phyloP scores from a whole-genome alignment of 35 echinoderm and acorn worm genomes.

The Patiria miniata region DNA sequence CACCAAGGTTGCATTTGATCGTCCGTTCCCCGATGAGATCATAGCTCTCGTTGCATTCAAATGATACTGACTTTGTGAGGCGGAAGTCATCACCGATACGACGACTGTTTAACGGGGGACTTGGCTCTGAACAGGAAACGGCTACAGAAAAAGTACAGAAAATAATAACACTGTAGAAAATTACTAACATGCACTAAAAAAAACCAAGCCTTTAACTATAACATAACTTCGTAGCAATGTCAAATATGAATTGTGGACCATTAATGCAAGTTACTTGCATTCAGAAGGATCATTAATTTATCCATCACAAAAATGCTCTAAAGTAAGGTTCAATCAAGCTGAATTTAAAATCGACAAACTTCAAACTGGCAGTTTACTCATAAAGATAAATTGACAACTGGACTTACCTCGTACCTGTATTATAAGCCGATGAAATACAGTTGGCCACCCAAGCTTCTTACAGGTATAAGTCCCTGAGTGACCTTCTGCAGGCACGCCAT shows the following conservation, averaged over 20 bases:
- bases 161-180: too few species aligned
- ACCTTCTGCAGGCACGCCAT: not conserved
- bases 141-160: not conserved
- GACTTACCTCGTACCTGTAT: conserved; percentile 22
- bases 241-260: too few species aligned
- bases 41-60: conserved; percentile 4
- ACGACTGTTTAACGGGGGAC: not conserved
- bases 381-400: too few species aligned
- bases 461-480: not conserved
- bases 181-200: too few species aligned
- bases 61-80: not conserved
- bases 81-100: not conserved
- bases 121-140: not conserved
- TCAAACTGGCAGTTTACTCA: too few species aligned
- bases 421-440: not conserved
- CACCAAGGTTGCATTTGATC: not conserved
- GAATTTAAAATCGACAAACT: too few species aligned
- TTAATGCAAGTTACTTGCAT: too few species aligned
- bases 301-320: too few species aligned
- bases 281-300: too few species aligned
- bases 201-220: too few species aligned
- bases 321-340: too few species aligned
- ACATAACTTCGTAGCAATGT: too few species aligned
- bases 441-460: not conserved
- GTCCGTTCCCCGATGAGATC: not conserved